These are phyloP conservation scores for Pseudopleuronectes americanus DNA, from an alignment of 2,797 vertebrate species.

Conservation along the genomic window DNA sequence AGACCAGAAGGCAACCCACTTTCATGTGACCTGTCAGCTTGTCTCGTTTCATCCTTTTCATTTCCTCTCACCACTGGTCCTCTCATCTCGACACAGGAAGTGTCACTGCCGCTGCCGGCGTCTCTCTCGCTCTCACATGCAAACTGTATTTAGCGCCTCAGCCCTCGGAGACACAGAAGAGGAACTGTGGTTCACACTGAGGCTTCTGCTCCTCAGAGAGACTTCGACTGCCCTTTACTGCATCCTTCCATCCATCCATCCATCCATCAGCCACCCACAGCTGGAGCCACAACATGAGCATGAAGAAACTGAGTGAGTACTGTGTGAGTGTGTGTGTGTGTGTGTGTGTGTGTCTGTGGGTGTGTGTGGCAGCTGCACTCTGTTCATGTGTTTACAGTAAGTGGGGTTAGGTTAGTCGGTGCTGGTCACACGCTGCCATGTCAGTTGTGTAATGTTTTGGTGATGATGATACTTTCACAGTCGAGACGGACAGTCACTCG, in stretches of 20 bases:
- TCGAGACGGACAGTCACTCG: no score
- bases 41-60: conserved; percentile 45
- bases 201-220: conserved; percentile 10
- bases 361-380: background rate
- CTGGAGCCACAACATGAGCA: conserved; percentile 71
- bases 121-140: conserved; percentile 26
- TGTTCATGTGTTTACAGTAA: background rate
- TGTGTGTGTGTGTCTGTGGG: background rate
- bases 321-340: conserved; percentile 22
- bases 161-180: conserved; percentile 28
- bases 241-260: conserved; percentile 11
- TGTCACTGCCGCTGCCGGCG: conserved; percentile 31
- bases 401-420: no score
- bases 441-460: no score
- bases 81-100: conserved; percentile 67
- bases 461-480: no score
- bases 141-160: conserved; percentile 12
- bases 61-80: conserved; percentile 50
- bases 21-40: conserved; percentile 6
- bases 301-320: conserved; percentile 80
- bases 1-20: background rate
- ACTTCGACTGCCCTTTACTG: conserved; percentile 6
- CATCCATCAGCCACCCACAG: conserved; percentile 26
- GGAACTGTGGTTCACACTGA: conserved; percentile 28
- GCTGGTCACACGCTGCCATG: no score